Evolutionary conservation across 2,113 vertebrate genomes (phyloP).

Genomic region (Corapipo altera): DNA sequence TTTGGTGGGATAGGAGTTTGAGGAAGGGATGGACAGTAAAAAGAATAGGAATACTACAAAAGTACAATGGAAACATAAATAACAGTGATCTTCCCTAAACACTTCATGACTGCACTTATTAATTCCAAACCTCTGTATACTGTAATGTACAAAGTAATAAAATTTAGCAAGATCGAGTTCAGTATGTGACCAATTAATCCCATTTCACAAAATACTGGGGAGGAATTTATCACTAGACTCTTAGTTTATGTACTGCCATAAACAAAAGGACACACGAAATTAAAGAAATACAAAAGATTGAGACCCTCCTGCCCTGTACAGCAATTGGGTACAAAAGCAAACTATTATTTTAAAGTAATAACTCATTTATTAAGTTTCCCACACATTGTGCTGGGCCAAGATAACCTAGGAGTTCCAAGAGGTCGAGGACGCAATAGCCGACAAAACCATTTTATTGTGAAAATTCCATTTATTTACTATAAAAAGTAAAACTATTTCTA

Average conservation of each 20-base stretch:
- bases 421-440: constrained; percentile 6
- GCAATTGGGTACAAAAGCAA: background rate
- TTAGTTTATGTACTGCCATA: background rate
- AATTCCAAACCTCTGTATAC: background rate
- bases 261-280: background rate
- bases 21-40: background rate
- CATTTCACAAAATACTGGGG: background rate
- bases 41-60: background rate
- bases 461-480: background rate
- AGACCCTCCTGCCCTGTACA: background rate
- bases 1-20: background rate
- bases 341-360: constrained; percentile 34
- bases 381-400: constrained; percentile 6
- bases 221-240: background rate
- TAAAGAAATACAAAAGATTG: background rate
- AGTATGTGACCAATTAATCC: background rate
- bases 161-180: background rate
- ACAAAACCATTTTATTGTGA: background rate
- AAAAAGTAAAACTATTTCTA: constrained; percentile 25
- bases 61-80: background rate
- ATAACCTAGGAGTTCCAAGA: constrained; percentile 63
- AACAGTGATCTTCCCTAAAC: background rate
- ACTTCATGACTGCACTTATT: background rate
- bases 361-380: constrained; percentile 1
- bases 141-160: background rate